Evolutionary conservation across 2,113 vertebrate species (phyloP).

Genomic region (Suricata suricatta): DNA sequence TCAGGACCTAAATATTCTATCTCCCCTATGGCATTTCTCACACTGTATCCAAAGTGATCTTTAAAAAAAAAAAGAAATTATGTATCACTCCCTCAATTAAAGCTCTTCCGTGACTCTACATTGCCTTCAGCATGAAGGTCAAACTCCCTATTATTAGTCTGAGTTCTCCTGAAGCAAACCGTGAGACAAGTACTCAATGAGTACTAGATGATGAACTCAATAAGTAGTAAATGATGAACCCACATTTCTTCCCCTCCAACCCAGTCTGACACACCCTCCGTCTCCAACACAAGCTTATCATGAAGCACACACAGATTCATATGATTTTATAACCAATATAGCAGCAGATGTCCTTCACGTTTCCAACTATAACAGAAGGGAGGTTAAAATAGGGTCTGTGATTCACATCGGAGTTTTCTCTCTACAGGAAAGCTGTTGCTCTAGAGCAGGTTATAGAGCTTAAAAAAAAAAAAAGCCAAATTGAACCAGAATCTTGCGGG

Average conservation of each 20-base stretch:
- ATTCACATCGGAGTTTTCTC: background rate
- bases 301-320: background rate
- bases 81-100: background rate
- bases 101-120: background rate
- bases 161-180: background rate
- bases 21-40: background rate
- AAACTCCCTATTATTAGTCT: background rate
- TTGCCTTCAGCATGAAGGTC: background rate
- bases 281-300: background rate
- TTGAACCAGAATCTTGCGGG: background rate
- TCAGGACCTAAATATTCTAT: background rate
- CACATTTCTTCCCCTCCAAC: background rate
- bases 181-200: background rate
- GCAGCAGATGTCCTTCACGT: background rate
- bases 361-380: background rate
- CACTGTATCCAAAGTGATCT: background rate
- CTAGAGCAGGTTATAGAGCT: background rate
- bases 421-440: background rate
- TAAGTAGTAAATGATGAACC: background rate
- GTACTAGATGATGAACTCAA: background rate
- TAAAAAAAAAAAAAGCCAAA: background rate
- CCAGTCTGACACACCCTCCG: background rate
- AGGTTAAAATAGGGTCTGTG: background rate
- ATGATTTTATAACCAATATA: background rate
- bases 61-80: background rate